Evolutionary conservation across 2,797 vertebrate species (phyloP).

Genomic region (Cossypha caffra): DNA sequence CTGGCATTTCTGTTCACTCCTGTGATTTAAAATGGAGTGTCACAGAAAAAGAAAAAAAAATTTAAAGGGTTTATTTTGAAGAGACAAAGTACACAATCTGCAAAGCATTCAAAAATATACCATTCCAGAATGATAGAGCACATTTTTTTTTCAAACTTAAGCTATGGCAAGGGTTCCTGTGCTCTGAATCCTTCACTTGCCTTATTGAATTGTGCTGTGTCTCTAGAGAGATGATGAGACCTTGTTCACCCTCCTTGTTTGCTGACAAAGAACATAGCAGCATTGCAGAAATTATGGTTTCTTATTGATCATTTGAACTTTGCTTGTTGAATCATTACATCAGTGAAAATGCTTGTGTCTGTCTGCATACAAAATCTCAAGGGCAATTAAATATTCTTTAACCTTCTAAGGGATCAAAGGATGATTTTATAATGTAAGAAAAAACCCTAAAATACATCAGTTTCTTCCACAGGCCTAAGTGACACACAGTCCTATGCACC

Average conservation of each 20-base stretch:
- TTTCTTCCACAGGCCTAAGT: neutral
- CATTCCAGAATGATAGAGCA: neutral
- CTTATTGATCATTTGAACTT: constrained; percentile 29
- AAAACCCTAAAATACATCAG: neutral
- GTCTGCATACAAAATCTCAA: neutral
- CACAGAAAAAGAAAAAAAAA: neutral
- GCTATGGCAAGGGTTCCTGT: neutral
- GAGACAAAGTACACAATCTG: neutral
- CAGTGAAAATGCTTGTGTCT: neutral
- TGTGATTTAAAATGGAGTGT: neutral
- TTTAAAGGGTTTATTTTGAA: neutral
- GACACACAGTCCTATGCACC: neutral
- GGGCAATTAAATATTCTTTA: neutral
- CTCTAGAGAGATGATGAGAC: neutral
- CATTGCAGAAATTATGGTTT: neutral
- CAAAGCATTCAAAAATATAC: neutral
- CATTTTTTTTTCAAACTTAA: neutral
- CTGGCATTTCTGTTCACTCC: neutral
- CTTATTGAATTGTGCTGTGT: neutral
- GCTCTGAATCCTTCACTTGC: neutral
- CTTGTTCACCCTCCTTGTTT: neutral
- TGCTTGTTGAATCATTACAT: neutral
- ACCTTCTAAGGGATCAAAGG: neutral
- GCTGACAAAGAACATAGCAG: constrained; percentile 1
- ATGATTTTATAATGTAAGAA: neutral